phyloP scores from a whole-genome alignment of 2,888 invertebrate species.

The Rhopalosiphum nymphaeae region DNA sequence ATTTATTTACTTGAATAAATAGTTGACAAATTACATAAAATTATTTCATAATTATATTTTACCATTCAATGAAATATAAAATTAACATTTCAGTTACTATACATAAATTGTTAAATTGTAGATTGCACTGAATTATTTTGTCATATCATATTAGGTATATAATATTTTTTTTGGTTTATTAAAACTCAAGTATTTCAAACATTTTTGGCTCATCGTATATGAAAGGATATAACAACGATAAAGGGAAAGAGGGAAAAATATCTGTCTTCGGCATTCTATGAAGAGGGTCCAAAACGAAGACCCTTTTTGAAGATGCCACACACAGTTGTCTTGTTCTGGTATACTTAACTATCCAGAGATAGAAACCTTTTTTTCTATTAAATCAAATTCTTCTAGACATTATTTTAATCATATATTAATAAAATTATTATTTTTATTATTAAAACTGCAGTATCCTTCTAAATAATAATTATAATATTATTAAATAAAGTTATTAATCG shows the following conservation, averaged over 20 bases:
- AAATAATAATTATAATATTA: not conserved
- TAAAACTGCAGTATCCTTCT: not conserved
- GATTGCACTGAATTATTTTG: not conserved
- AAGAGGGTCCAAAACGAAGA: slow-evolving; percentile 39
- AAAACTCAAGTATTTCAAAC: slow-evolving; percentile 5
- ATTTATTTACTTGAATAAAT: too few relatives aligned
- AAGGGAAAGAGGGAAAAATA: not conserved
- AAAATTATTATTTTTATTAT: not conserved
- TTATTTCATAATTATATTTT: not conserved
- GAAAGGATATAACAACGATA: slow-evolving; percentile 1
- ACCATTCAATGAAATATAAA: not conserved
- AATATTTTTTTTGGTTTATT: slow-evolving; percentile 1
- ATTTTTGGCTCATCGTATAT: not conserved
- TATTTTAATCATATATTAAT: not conserved
- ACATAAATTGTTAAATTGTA: not conserved
- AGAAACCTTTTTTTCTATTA: not conserved
- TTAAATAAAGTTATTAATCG: not conserved
- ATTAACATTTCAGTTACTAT: not conserved
- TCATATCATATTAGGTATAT: not conserved
- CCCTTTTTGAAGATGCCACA: slow-evolving; percentile 55
- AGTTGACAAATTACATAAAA: not conserved
- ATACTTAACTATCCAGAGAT: slow-evolving; percentile 27
- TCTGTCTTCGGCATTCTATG: slow-evolving; percentile 56
- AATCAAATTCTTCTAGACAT: not conserved
- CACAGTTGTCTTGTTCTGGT: slow-evolving; percentile 23